Percentiles rank a stretch among this genome's conserved stretches.
Evolutionary conservation across 1,140 invertebrate genomes (phyloP).

Genomic region (Eciton burchellii): DNA sequence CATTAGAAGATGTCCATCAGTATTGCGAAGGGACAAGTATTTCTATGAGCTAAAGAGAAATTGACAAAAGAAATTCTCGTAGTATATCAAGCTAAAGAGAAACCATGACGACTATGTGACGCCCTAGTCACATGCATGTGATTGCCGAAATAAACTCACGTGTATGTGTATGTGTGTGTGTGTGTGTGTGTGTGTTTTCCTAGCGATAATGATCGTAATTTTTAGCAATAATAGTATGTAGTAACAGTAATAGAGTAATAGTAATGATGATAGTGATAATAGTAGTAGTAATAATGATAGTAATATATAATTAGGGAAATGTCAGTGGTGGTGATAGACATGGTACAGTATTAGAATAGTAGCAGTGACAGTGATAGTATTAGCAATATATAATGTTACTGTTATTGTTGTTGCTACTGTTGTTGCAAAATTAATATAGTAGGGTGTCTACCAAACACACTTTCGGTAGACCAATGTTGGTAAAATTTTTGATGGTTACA

Average conservation of each 20-base stretch:
- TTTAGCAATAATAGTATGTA: conserved; percentile 32
- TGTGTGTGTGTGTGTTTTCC: conserved; percentile 7
- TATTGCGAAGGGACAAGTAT: conserved; percentile 9
- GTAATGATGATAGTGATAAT: conserved; percentile 58
- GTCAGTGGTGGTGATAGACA: conserved; percentile 60
- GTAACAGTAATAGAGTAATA: conserved; percentile 50
- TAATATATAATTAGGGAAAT: conserved; percentile 72
- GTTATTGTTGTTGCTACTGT: conserved; percentile 65
- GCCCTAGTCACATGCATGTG: conserved; percentile 36
- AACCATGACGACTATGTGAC: conserved; percentile 79
- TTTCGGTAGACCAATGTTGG: conserved; percentile 76
- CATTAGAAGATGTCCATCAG: conserved; percentile 15
- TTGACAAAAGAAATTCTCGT: conserved; percentile 33
- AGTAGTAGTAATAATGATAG: conserved; percentile 67
- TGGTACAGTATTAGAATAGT: conserved; percentile 62
- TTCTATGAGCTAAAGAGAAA: conserved; percentile 24
- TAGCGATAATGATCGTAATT: conserved; percentile 57
- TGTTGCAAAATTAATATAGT: conserved; percentile 72
- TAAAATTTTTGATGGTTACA: conserved; percentile 75
- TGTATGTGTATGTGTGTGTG: conserved; percentile 5
- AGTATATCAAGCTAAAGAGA: conserved; percentile 75
- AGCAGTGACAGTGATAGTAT: conserved; percentile 56
- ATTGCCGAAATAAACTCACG: conserved; percentile 57
- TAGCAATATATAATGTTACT: conserved; percentile 59
- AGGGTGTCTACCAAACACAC: conserved; percentile 82